These are phyloP conservation scores for Labia minor DNA, from an alignment of 2,888 invertebrate genomes.

Conservation along the genomic window DNA sequence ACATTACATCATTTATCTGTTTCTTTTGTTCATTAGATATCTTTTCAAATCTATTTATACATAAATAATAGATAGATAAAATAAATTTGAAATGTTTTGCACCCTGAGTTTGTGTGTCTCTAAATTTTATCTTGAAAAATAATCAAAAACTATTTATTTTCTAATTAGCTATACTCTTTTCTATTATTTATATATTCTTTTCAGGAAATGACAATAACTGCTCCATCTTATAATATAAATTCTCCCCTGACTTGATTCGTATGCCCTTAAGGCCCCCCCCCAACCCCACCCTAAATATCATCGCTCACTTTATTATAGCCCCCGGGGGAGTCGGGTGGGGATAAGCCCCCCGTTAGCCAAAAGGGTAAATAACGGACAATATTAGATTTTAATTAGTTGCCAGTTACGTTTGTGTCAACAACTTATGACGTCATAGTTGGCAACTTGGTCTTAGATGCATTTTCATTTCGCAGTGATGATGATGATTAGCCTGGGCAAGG, in stretches of 20 bases:
- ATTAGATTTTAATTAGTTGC: constrained; percentile 13
- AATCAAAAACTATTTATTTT: background rate
- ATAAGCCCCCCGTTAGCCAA: background rate
- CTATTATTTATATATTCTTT: background rate
- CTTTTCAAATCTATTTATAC: no score
- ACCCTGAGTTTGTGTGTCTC: no score
- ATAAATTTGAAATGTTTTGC: no score
- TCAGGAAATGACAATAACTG: background rate
- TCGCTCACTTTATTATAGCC: background rate
- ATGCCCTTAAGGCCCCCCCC: background rate
- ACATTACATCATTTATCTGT: no score
- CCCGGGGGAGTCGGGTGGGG: background rate
- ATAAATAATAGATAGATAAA: no score
- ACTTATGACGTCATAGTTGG: constrained; percentile 7
- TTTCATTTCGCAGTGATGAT: background rate
- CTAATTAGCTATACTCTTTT: background rate
- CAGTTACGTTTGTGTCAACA: constrained; percentile 2
- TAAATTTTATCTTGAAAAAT: background rate
- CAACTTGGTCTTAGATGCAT: background rate
- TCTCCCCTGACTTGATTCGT: background rate
- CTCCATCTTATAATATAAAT: background rate
- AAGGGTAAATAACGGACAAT: constrained; percentile 8
- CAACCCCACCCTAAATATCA: background rate
- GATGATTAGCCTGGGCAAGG: background rate
- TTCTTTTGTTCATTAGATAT: no score